Evolutionary conservation across 2,797 vertebrate genomes (phyloP), one percentile per base, ranked within the genome.

Genomic region (Chrosomus eos): DNA sequence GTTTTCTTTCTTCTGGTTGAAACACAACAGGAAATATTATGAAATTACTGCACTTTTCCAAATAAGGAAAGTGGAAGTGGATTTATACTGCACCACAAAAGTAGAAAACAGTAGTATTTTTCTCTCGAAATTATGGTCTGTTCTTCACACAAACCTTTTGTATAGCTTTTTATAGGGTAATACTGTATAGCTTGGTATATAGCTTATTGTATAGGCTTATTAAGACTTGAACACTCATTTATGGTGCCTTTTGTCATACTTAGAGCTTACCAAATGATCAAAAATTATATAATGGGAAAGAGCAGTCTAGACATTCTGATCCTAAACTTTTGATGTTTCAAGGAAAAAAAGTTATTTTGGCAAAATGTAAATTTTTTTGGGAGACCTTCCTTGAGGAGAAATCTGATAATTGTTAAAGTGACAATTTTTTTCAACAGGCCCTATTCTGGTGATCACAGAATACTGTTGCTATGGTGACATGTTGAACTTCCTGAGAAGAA

Each of bases 381-480:
- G 40, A 36, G 10, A 55, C 6, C 58, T 16, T 48, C 14, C 14
- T 48, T 19, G 13, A 71, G 40, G 23, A 11, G 23, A 26, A 26
- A n/a, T 60, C 26, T 60, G 26, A 31, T 31, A 28, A 73, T 19
- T 48, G 14, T 53, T 74, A 53, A 53, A 31, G 21, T 66, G 72
- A 68, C 8, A 2, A 1, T 16, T 71, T 28, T 76, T 36, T 78
- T 70, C 19, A 60, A 90, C 91, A 99, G 98, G 98, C 80, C 98
- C 98, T 75, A 97, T 96, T 90, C 92, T 99, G 93, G 97, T 99
- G 92, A 99, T 99, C 92, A 99, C 98, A 0, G 98, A 99, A 88
- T 99, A 97, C 92, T 99, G 98, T 96, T 99, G 98, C 94, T 98
- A 98, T 90, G 98, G 98, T 8, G 98, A 99, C 93, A 97, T 99